Evolutionary conservation across 2,797 vertebrate genomes (phyloP).

Genomic region (Martes flavigula): DNA sequence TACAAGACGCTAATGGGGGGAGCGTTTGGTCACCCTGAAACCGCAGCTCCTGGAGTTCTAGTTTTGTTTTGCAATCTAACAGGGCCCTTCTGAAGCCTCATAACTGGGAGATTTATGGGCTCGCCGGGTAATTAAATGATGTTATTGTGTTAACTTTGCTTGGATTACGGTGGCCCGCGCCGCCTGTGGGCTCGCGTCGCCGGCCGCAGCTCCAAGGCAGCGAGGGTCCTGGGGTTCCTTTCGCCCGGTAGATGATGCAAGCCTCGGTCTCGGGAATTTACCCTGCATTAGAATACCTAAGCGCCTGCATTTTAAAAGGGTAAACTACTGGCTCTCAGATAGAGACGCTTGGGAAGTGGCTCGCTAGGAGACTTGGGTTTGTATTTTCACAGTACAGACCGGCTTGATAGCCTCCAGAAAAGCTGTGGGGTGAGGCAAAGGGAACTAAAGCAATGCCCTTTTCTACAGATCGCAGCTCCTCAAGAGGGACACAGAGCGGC

Average conservation of each 20-base stretch:
- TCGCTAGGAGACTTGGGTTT: slow-evolving; percentile 29
- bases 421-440: slow-evolving; percentile 32
- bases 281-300: slow-evolving; percentile 51
- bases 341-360: slow-evolving; percentile 44
- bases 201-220: background rate
- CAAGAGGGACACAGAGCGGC: background rate
- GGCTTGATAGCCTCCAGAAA: background rate
- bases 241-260: background rate
- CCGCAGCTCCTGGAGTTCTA: slow-evolving; percentile 42
- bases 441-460: slow-evolving; percentile 18
- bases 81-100: slow-evolving; percentile 51
- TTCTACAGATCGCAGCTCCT: background rate
- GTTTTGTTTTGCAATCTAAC: slow-evolving; percentile 58
- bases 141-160: slow-evolving; percentile 77
- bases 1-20: background rate
- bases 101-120: slow-evolving; percentile 71
- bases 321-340: background rate
- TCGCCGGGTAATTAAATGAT: slow-evolving; percentile 72
- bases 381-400: slow-evolving; percentile 8
- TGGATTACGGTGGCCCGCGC: slow-evolving; percentile 40
- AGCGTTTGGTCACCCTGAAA: slow-evolving; percentile 54
- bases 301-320: slow-evolving; percentile 55
- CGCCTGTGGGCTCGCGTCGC: background rate
- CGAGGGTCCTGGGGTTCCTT: slow-evolving; percentile 16
- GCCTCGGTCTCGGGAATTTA: slow-evolving; percentile 12